Evolutionary conservation across 2,888 invertebrate genomes (phyloP).

Genomic region (Eurytoma adleriae): DNA sequence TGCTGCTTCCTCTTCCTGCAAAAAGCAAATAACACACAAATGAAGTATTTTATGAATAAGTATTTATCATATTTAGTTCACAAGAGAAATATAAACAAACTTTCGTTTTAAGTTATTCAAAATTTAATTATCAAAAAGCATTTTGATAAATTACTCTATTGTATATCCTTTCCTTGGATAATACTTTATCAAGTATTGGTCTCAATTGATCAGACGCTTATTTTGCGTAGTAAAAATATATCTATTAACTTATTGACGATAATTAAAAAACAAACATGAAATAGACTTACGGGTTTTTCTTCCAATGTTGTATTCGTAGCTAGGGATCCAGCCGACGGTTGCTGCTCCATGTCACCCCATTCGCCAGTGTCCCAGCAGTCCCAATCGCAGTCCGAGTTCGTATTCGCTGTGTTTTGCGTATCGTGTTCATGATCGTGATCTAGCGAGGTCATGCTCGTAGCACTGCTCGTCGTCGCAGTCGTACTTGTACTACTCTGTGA

Average conservation of each 20-base stretch:
- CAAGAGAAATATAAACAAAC: too few relatives aligned
- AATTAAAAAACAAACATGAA: background rate
- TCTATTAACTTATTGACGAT: too few relatives aligned
- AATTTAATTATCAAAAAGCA: slow-evolving; percentile 26
- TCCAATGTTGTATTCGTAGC: slow-evolving; percentile 89
- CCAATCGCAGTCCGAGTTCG: slow-evolving; percentile 87
- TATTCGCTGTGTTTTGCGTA: slow-evolving; percentile 84
- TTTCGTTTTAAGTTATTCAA: background rate
- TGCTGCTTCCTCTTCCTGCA: slow-evolving; percentile 73
- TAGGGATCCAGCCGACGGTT: slow-evolving; percentile 76
- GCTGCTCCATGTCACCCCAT: slow-evolving; percentile 92
- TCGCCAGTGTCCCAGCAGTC: slow-evolving; percentile 92
- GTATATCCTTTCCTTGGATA: too few relatives aligned
- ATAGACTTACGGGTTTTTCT: slow-evolving; percentile 82
- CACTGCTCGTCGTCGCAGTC: slow-evolving; percentile 92
- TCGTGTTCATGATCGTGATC: slow-evolving; percentile 86
- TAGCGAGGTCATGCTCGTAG: slow-evolving; percentile 92
- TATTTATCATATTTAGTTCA: background rate
- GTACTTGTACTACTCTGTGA: slow-evolving; percentile 85
- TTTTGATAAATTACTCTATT: too few relatives aligned
- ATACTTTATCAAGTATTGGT: too few relatives aligned
- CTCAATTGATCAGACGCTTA: too few relatives aligned
- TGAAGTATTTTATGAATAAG: slow-evolving; percentile 46
- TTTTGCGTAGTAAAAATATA: background rate
- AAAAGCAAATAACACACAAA: slow-evolving; percentile 39